A percentile compares a stretch with the other conserved stretches of the same genome.
Conservation (phyloP, 2,113 vertebrate species). For the Planiliza haematocheilus region DNA sequence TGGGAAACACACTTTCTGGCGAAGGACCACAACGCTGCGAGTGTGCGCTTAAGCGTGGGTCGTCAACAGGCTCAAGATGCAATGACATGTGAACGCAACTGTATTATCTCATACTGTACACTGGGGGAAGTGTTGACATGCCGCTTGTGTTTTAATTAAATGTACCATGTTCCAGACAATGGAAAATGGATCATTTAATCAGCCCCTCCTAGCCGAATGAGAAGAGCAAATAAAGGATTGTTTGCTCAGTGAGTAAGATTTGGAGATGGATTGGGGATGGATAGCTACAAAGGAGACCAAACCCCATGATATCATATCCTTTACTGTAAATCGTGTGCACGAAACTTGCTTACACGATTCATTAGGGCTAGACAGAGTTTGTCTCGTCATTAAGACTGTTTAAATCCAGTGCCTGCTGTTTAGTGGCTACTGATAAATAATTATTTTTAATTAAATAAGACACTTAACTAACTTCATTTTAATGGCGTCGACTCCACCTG, state of each 20-base stretch:
- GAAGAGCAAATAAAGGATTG: slow-evolving; percentile 76
- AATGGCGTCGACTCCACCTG: slow-evolving; percentile 27
- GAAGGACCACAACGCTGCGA: slow-evolving; percentile 29
- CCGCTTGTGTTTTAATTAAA: slow-evolving; percentile 68
- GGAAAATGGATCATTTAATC: slow-evolving; percentile 76
- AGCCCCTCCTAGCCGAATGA: slow-evolving; percentile 73
- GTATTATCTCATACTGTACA: slow-evolving; percentile 66
- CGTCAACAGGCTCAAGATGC: slow-evolving; percentile 37
- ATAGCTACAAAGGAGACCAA: slow-evolving; percentile 67
- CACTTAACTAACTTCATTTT: too few species aligned
- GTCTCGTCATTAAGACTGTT: slow-evolving; percentile 50
- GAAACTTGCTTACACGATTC: slow-evolving; percentile 61
- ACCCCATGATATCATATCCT: slow-evolving; percentile 82
- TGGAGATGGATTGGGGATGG: slow-evolving; percentile 74
- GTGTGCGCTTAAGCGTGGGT: slow-evolving; percentile 40
- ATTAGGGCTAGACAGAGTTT: slow-evolving; percentile 60
- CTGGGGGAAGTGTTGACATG: slow-evolving; percentile 71
- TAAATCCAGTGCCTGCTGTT: slow-evolving; percentile 50
- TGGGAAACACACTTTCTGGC: slow-evolving; percentile 62
- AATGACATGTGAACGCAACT: slow-evolving; percentile 43
- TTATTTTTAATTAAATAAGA: too few species aligned
- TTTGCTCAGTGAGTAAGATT: slow-evolving; percentile 83
- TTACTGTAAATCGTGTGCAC: slow-evolving; percentile 63
- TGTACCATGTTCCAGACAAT: slow-evolving; percentile 76
- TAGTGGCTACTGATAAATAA: slow-evolving; percentile 45